Conservation (phyloP, 2,113 vertebrate species). For the Dromiciops gliroides region DNA sequence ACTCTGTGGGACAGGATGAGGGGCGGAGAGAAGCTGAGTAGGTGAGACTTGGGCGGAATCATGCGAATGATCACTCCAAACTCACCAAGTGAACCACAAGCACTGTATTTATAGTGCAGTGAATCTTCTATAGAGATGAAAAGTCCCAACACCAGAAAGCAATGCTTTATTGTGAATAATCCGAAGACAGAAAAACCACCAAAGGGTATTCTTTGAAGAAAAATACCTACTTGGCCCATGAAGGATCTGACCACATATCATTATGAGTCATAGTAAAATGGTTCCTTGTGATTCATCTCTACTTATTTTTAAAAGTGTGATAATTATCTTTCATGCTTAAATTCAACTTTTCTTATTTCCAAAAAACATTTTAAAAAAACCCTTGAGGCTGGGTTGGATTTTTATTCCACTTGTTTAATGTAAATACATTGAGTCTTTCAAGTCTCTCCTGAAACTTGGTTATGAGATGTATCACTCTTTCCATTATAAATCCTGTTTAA, state of each 20-base stretch:
- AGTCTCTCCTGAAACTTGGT: constrained; percentile 50
- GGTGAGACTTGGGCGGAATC: constrained; percentile 28
- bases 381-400: constrained; percentile 74
- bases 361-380: constrained; percentile 73
- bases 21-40: constrained; percentile 41
- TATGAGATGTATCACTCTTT: constrained; percentile 67
- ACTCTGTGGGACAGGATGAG: constrained; percentile 56
- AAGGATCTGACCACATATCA: constrained; percentile 72
- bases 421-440: constrained; percentile 70
- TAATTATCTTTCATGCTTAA: constrained; percentile 80
- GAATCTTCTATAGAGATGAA: constrained; percentile 73
- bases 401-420: constrained; percentile 77
- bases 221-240: constrained; percentile 51
- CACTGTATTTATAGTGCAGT: constrained; percentile 53
- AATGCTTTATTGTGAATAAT: constrained; percentile 68
- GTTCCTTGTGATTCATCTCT: constrained; percentile 74
- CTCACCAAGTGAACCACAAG: constrained; percentile 62
- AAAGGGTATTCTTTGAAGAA: constrained; percentile 67
- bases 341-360: constrained; percentile 78
- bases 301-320: constrained; percentile 74
- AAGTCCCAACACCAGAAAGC: constrained; percentile 67
- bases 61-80: constrained; percentile 17
- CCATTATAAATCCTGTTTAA: constrained; percentile 48
- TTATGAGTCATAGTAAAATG: constrained; percentile 80
- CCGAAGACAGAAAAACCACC: constrained; percentile 70